Conservation (phyloP, 2,797 vertebrate species). For the Peromyscus nudipes region DNA sequence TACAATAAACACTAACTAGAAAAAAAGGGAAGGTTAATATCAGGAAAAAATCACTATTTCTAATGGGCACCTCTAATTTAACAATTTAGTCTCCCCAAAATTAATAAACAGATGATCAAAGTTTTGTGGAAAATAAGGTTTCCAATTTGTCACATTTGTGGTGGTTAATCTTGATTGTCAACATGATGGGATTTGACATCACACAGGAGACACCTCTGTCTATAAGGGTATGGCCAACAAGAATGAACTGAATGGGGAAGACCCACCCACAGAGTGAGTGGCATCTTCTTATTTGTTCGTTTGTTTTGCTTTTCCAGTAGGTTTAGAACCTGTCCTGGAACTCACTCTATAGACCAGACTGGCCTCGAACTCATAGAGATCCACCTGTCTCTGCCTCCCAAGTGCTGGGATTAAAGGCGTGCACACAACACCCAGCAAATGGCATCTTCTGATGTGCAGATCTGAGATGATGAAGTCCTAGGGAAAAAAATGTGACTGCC, state of each 20-base stretch:
- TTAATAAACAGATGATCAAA: background rate
- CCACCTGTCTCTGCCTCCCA: too few species aligned
- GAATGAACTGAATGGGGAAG: background rate
- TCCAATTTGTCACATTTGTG: background rate
- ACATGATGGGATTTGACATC: too few species aligned
- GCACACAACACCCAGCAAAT: rapidly evolving
- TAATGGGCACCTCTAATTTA: background rate
- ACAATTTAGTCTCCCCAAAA: background rate
- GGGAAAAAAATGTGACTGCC: too few species aligned
- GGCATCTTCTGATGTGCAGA: background rate
- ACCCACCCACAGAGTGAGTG: too few species aligned
- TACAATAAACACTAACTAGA: background rate
- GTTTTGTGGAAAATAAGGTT: background rate
- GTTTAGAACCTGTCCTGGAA: too few species aligned
- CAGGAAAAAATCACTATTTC: background rate
- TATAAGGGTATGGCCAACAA: background rate
- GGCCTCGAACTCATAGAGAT: too few species aligned
- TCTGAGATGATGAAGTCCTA: background rate
- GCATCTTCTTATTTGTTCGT: background rate
- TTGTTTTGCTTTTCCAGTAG: too few species aligned
- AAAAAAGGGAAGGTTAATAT: background rate
- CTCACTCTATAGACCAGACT: too few species aligned
- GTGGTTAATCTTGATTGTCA: background rate
- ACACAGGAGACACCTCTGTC: background rate
- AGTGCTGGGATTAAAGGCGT: too few species aligned